Base-by-base conservation (phyloP, 2,888 invertebrate genomes). In the Brenthis ino region DNA sequence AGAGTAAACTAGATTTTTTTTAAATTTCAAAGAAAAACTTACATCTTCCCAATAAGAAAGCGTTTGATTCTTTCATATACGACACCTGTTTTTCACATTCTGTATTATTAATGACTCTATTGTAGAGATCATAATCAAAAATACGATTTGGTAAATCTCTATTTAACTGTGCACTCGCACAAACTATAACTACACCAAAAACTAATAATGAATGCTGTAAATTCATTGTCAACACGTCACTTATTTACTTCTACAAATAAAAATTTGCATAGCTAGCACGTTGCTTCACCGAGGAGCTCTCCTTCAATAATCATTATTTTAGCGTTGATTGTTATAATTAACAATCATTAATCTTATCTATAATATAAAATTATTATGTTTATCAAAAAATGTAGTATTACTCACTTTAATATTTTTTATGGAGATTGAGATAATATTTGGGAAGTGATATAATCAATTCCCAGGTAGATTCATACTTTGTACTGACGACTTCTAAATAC, bases 1-100 rank as follows among this genome's bases (percentile, higher is more conserved):
- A 28, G 3, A 37, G 1, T 37, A 8, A 1, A 37, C 0, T 37
- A 6, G 11, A 43, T 2, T 43, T 2, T 20, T 43, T 43, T 3
- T 2, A 8, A 43, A 43, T 43, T 11, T 43, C 11, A 43, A 53
- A 48, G 2, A 16, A 50, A 33, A 76, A 88, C 90, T 90, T 77
- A 90, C 90, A 88, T 75, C 74, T 74, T 33, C 78, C 65, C 20
- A 81, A 72, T 16, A 89, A 73, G 1, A 72, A 2, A 0, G 77
- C 73, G 67, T 85, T 80, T 6, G 73, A 70, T 20, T 24, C 28
- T 4, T 74, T 55, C 47, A 90, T 77, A 68, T 80, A 83, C 4
- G 57, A 64, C n/a, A 90, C 73, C 74, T 91, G 89, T 33, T 77
- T 72, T n/a, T 76, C 71, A 78, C 91, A 91, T 57, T 84, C 65